These are phyloP conservation scores for Sciurus vulgaris DNA, from an alignment of 2,797 vertebrate species.

Conservation along the genomic window DNA sequence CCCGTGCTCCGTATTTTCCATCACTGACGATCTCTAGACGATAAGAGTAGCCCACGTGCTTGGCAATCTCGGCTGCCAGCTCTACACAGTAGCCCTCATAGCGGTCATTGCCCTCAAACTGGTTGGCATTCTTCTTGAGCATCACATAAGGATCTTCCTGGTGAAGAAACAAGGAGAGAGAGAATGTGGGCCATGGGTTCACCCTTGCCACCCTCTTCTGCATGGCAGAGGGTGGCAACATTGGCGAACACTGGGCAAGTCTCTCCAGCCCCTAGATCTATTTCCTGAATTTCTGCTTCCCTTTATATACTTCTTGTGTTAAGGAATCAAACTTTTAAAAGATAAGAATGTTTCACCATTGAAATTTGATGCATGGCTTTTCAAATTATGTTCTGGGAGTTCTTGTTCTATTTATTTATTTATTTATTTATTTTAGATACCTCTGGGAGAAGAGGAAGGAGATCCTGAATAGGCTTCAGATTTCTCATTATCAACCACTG, in stretches of 20 bases:
- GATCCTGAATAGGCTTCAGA: not conserved
- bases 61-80: conserved; percentile 97
- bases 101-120: conserved; percentile 95
- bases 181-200: not conserved
- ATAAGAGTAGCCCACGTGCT: conserved; percentile 98
- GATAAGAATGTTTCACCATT: not conserved
- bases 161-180: conserved; percentile 58
- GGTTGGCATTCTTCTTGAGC: conserved; percentile 98
- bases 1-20: conserved; percentile 96
- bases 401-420: not conserved
- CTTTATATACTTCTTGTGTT: not conserved
- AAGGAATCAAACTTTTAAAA: conserved; percentile 31
- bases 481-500: not conserved
- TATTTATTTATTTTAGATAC: not conserved
- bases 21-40: conserved; percentile 97
- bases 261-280: not conserved
- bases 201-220: no score
- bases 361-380: not conserved
- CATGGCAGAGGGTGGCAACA: not conserved
- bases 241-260: not conserved
- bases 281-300: not conserved
- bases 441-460: not conserved
- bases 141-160: conserved; percentile 99
- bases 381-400: not conserved
- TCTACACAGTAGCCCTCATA: conserved; percentile 99